A percentile compares a stretch with the other conserved stretches of the same genome.
These are phyloP conservation scores for Rhynchophorus ferrugineus DNA, from an alignment of 1,140 invertebrate species.

Conservation along the genomic window DNA sequence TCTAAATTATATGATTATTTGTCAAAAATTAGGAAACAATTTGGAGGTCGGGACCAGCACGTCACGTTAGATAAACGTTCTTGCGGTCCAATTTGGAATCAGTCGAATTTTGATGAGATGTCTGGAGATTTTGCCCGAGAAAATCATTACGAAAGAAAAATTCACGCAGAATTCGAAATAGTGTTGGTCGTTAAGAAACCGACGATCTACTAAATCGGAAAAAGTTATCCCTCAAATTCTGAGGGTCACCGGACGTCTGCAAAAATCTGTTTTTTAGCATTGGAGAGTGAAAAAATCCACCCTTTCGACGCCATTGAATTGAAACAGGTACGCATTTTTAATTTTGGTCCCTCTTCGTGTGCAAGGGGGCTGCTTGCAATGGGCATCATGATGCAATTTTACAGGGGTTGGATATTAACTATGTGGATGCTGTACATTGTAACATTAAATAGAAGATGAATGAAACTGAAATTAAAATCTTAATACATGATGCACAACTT, in stretches of 20 bases:
- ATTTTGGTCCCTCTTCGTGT: conserved; percentile 13
- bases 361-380: not conserved
- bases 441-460: too few relatives aligned
- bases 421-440: too few relatives aligned
- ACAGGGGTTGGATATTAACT: too few relatives aligned
- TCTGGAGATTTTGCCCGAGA: conserved; percentile 19
- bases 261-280: conserved; percentile 16
- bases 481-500: too few relatives aligned
- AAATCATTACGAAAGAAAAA: conserved; percentile 15
- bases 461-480: too few relatives aligned
- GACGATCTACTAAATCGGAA: conserved; percentile 13
- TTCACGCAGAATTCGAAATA: not conserved
- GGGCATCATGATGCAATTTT: too few relatives aligned
- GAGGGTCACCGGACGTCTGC: conserved; percentile 16
- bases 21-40: not conserved
- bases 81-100: conserved; percentile 7
- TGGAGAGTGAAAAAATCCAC: conserved; percentile 14
- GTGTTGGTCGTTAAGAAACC: conserved; percentile 10
- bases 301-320: conserved; percentile 16
- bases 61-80: conserved; percentile 1
- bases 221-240: conserved; percentile 2
- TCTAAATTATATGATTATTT: conserved; percentile 20
- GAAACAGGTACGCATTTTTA: conserved; percentile 25
- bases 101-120: conserved; percentile 15
- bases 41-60: not conserved